Conservation (phyloP, 2,888 invertebrate species). For the Gryllus longicercus region DNA sequence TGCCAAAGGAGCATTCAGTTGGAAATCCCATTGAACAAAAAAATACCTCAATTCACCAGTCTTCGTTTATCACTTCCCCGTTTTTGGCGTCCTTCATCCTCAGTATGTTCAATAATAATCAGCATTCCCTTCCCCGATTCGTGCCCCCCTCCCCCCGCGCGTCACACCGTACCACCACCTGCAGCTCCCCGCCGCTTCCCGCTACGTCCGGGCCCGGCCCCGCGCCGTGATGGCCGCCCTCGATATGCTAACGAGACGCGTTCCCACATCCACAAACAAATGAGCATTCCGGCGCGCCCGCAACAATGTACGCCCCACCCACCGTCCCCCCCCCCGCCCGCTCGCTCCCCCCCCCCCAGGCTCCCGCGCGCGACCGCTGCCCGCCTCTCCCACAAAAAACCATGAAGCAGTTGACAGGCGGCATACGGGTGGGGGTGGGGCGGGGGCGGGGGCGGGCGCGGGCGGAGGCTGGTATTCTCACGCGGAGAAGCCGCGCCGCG, state of each 20-base stretch:
- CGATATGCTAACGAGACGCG: conserved; percentile 7
- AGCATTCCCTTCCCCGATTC: too few species aligned
- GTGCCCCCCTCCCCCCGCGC: too few species aligned
- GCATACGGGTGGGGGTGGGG: not conserved
- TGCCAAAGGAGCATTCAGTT: too few species aligned
- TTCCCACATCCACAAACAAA: conserved; percentile 17
- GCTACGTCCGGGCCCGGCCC: not conserved
- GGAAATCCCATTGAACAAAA: too few species aligned
- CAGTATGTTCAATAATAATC: too few species aligned
- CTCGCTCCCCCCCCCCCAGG: too few species aligned
- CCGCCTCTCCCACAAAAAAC: not conserved
- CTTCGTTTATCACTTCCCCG: too few species aligned
- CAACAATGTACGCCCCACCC: not conserved
- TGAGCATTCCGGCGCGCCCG: not conserved
- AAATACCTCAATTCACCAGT: too few species aligned
- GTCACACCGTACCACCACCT: not conserved
- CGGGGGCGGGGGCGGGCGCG: not conserved
- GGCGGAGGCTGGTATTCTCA: not conserved
- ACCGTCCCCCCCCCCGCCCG: not conserved
- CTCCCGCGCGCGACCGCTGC: too few species aligned
- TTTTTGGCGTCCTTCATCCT: too few species aligned
- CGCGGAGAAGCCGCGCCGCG: not conserved
- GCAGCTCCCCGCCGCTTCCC: not conserved
- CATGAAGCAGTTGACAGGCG: not conserved
- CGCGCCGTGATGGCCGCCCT: not conserved